These are phyloP conservation scores for Nemotelus nigrinus DNA, from an alignment of 2,888 invertebrate species.

Conservation along the genomic window DNA sequence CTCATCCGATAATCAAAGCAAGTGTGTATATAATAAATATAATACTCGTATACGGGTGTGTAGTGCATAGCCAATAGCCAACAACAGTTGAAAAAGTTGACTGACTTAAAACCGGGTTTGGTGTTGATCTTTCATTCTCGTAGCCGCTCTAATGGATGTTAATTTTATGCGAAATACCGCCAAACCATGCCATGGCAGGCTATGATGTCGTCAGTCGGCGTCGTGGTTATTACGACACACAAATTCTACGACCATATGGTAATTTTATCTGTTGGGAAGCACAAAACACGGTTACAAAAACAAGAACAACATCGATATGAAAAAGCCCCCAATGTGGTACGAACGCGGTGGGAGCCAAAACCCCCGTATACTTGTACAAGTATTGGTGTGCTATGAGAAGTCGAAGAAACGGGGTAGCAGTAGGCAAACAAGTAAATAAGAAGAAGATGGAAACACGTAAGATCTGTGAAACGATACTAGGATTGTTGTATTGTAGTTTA, in stretches of 20 bases:
- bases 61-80: too few relatives aligned
- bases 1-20: too few relatives aligned
- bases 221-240: constrained; percentile 38
- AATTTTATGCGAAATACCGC: constrained; percentile 39
- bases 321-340: background rate
- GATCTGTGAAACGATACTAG: background rate
- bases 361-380: background rate
- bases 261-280: constrained; percentile 27
- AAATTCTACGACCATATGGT: constrained; percentile 42
- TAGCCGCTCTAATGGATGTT: constrained; percentile 35
- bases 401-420: background rate
- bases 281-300: background rate
- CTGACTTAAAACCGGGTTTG: constrained; percentile 34
- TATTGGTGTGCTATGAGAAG: background rate
- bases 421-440: background rate
- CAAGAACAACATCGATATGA: background rate
- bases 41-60: too few relatives aligned
- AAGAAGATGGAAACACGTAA: background rate
- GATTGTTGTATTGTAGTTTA: background rate
- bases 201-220: constrained; percentile 34
- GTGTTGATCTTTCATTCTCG: constrained; percentile 32
- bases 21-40: too few relatives aligned
- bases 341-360: background rate
- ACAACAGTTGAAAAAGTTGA: constrained; percentile 23
- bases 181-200: constrained; percentile 4